These are phyloP conservation scores for Parazoanthus darwini DNA, from an alignment of 92 coral and sea anemone genomes.

Conservation along the genomic window DNA sequence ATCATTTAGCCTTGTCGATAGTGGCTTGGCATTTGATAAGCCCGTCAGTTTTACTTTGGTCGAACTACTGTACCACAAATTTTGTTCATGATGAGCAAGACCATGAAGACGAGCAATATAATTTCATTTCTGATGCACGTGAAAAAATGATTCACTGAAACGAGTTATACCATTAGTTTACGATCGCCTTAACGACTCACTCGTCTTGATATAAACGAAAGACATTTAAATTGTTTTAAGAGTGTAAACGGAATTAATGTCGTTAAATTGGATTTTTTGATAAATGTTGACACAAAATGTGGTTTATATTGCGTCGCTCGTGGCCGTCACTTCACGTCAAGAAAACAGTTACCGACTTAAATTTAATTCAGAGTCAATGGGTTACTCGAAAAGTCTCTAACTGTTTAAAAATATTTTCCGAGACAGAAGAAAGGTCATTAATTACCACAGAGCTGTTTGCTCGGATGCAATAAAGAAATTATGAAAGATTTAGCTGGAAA, in stretches of 20 bases:
- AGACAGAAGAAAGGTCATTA: not conserved
- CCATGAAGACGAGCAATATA: not conserved
- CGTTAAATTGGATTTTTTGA: slow-evolving; percentile 4
- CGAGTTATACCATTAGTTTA: not conserved
- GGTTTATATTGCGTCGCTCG: slow-evolving; percentile 3
- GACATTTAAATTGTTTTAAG: not conserved
- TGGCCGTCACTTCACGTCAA: slow-evolving; percentile 4
- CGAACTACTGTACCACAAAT: not conserved
- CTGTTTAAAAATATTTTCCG: not conserved
- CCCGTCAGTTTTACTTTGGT: not conserved
- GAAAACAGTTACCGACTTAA: slow-evolving; percentile 11
- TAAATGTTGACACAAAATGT: slow-evolving; percentile 14
- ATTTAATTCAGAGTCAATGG: slow-evolving; percentile 6
- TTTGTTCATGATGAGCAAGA: too few relatives aligned
- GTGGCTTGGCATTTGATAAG: not conserved
- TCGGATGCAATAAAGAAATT: not conserved
- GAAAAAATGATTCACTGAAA: not conserved
- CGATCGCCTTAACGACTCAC: not conserved
- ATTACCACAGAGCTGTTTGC: slow-evolving; percentile 2
- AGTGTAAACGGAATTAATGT: not conserved
- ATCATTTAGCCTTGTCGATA: not conserved
- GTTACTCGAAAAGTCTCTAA: slow-evolving; percentile 10
- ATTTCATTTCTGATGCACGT: not conserved
- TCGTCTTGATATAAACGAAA: not conserved
- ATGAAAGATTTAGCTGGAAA: not conserved